Evolutionary conservation across 2,888 invertebrate genomes (phyloP), one percentile per base, ranked within the genome.

Genomic region (Pristionchus japonicus): DNA sequence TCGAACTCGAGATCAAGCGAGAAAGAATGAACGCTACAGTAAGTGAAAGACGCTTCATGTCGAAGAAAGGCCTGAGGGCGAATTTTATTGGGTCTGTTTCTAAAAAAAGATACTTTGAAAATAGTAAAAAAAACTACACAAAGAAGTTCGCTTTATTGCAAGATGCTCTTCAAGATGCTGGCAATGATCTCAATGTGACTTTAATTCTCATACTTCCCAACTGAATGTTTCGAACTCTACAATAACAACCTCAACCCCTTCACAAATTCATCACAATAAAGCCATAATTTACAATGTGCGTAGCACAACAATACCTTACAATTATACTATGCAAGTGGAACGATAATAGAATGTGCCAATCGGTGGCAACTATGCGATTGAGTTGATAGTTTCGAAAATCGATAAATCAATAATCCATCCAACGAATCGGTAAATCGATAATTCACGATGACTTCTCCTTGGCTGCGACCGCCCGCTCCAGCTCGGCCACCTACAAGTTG

Each of bases 401-500:
- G n/a, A 23, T 9, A 57, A 57, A 67, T 61, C 27, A 67, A 67
- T 67, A n/a, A n/a, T n/a, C n/a, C n/a, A n/a, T n/a, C n/a, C n/a
- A n/a, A n/a, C n/a, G n/a, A n/a, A n/a, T n/a, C n/a, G n/a, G n/a
- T n/a, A 31, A 37, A 70, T 70, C 34, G 23, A 20, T 34, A 43
- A 37, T 57, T 20, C 77, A 47, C n/a, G n/a, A n/a, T n/a, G n/a
- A n/a, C 52, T 52, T 83, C 64, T 85, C 85, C 80, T 87, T 87
- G 40, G 52, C 80, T 1, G 87, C 52, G 31, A 87, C 87, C 27
- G 6, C 40, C 61, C 20, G 6, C 17, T 87, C 87, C 23, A 87
- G 43, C 6, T 80, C 77, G 61, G 61, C 80, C 17, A 87, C 87
- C n/a, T n/a, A n/a, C n/a, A n/a, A n/a, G n/a, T n/a, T n/a, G n/a